A percentile compares a stretch with the other conserved stretches of the same genome.
Conservation (phyloP, 2,113 vertebrate species). For the Typhlomys cinereus region DNA sequence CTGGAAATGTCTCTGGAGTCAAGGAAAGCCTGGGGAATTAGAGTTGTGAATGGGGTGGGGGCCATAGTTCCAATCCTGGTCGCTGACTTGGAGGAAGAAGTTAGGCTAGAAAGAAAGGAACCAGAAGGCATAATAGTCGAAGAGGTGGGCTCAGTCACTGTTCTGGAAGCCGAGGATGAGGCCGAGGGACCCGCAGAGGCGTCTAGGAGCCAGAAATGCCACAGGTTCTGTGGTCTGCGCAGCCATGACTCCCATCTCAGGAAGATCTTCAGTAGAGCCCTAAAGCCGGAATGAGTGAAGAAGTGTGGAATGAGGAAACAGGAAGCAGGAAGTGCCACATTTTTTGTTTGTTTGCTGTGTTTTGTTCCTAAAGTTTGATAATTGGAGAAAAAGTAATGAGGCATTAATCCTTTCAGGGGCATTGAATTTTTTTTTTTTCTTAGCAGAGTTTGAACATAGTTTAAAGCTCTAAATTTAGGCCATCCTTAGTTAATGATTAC, state of each 20-base stretch:
- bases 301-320: constrained; percentile 38
- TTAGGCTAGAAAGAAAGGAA: constrained; percentile 50
- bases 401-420: background rate
- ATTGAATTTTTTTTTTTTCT: background rate
- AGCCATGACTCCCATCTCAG: background rate
- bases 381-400: constrained; percentile 25
- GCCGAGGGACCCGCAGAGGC: background rate
- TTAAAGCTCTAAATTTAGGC: constrained; percentile 22
- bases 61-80: background rate
- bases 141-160: background rate
- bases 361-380: background rate
- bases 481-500: constrained; percentile 52
- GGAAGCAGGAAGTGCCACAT: constrained; percentile 56
- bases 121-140: background rate
- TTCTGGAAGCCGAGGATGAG: background rate
- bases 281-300: background rate
- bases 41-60: background rate
- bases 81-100: constrained; percentile 22
- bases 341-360: background rate
- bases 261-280: background rate
- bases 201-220: background rate
- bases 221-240: background rate
- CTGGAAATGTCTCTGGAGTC: constrained; percentile 12
- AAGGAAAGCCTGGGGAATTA: background rate
- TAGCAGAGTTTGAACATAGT: background rate